Conservation (phyloP, 2,797 vertebrate species). For the Vireo griseus region DNA sequence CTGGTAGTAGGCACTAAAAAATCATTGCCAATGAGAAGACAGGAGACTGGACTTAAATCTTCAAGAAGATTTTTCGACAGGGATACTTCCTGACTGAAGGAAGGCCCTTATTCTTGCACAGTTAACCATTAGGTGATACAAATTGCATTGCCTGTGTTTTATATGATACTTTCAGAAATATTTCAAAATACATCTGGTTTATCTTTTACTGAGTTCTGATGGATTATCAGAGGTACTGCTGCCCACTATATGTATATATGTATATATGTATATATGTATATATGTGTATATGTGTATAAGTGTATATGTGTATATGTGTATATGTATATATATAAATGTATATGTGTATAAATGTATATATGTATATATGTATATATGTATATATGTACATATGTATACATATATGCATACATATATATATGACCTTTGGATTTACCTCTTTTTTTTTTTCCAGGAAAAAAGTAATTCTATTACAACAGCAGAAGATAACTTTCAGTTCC, state of each 20-base stretch:
- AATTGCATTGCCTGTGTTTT: not conserved
- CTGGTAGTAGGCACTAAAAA: not conserved
- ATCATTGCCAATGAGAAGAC: not conserved
- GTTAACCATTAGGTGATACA: not conserved
- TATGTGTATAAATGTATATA: fast-evolving
- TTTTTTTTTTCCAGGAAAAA: not conserved
- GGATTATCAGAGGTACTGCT: not conserved
- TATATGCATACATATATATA: too few relatives aligned
- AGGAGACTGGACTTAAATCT: not conserved
- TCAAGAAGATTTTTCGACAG: not conserved
- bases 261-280: too few relatives aligned
- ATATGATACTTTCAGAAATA: not conserved
- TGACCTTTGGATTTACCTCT: not conserved
- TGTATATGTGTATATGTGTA: too few relatives aligned
- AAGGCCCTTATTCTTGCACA: not conserved
- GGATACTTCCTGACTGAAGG: not conserved
- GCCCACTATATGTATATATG: fast-evolving
- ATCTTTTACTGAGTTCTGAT: not conserved
- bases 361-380: too few relatives aligned
- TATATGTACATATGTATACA: too few relatives aligned
- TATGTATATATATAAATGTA: too few relatives aligned
- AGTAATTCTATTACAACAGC: not conserved
- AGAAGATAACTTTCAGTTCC: not conserved
- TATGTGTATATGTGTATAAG: too few relatives aligned
- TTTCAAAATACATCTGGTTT: not conserved